Percentiles rank a stretch among this genome's conserved stretches.
These are phyloP conservation scores for Clarias gariepinus DNA, from an alignment of 2,113 vertebrate genomes.

Conservation along the genomic window DNA sequence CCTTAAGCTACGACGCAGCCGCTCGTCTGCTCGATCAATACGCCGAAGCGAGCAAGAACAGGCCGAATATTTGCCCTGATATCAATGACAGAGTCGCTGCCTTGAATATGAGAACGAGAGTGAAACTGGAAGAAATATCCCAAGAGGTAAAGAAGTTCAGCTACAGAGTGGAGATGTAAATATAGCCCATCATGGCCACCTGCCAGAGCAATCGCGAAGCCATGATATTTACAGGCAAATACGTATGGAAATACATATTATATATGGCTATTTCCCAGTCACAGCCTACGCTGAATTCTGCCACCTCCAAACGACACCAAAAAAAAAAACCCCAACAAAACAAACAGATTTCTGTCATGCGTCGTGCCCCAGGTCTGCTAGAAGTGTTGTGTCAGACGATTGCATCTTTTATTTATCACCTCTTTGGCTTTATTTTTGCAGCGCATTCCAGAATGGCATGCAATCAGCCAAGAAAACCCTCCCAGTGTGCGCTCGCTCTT, in stretches of 20 bases:
- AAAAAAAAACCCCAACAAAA: neutral
- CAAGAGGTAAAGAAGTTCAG: neutral
- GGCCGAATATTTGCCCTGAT: neutral
- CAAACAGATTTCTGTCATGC: conserved; percentile 47
- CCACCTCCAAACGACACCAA: conserved; percentile 6
- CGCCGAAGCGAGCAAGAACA: neutral
- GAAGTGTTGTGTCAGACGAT: conserved; percentile 78
- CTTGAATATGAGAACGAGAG: conserved; percentile 4
- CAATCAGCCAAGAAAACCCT: conserved; percentile 94
- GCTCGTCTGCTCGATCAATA: conserved; percentile 17
- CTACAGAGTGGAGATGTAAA: conserved; percentile 44
- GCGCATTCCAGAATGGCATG: conserved; percentile 92
- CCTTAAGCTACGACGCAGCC: neutral
- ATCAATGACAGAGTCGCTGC: conserved; percentile 23
- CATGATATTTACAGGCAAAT: conserved; percentile 41
- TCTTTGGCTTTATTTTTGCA: conserved; percentile 91
- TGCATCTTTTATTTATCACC: conserved; percentile 97
- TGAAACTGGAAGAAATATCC: neutral
- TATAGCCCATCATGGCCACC: conserved; percentile 36
- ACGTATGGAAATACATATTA: conserved; percentile 23
- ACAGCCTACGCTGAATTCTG: neutral
- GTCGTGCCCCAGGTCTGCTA: conserved; percentile 67
- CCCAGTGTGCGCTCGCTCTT: conserved; percentile 80
- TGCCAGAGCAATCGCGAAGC: conserved; percentile 34
- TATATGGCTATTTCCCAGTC: conserved; percentile 28